Conservation (phyloP, 2,113 vertebrate species). For the Guaruba guarouba region DNA sequence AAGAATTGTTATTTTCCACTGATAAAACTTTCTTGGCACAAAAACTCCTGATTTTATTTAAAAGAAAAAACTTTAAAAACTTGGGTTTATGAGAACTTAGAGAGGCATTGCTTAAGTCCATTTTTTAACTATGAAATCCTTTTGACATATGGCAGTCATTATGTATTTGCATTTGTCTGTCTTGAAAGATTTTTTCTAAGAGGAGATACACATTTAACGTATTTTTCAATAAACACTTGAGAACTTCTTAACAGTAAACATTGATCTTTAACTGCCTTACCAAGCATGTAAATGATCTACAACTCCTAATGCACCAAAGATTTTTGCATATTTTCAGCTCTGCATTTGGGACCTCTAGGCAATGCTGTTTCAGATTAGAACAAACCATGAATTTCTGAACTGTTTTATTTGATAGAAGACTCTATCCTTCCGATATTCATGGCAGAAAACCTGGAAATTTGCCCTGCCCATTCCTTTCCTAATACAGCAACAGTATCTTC, state of each 20-base stretch:
- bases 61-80: slow-evolving; percentile 37
- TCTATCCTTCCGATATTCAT: slow-evolving; percentile 53
- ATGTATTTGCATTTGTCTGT: slow-evolving; percentile 71
- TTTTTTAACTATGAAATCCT: slow-evolving; percentile 62
- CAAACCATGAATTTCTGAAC: slow-evolving; percentile 48
- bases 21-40: slow-evolving; percentile 57
- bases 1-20: slow-evolving; percentile 68
- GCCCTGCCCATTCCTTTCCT: slow-evolving; percentile 34
- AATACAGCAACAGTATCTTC: slow-evolving; percentile 5
- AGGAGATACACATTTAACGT: slow-evolving; percentile 55
- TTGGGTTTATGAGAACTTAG: slow-evolving; percentile 69
- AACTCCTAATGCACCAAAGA: slow-evolving; percentile 25
- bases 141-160: slow-evolving; percentile 79
- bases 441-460: slow-evolving; percentile 56
- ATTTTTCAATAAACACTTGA: slow-evolving; percentile 73
- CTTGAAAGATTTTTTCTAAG: slow-evolving; percentile 66
- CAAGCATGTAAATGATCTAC: slow-evolving; percentile 59
- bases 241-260: slow-evolving; percentile 64
- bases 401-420: slow-evolving; percentile 57
- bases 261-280: slow-evolving; percentile 58
- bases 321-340: slow-evolving; percentile 57
- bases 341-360: slow-evolving; percentile 58
- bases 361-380: slow-evolving; percentile 72
- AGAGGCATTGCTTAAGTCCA: slow-evolving; percentile 61
- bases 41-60: slow-evolving; percentile 61